Evolutionary conservation across 2,797 vertebrate genomes (phyloP).

Genomic region (Mus minutoides): DNA sequence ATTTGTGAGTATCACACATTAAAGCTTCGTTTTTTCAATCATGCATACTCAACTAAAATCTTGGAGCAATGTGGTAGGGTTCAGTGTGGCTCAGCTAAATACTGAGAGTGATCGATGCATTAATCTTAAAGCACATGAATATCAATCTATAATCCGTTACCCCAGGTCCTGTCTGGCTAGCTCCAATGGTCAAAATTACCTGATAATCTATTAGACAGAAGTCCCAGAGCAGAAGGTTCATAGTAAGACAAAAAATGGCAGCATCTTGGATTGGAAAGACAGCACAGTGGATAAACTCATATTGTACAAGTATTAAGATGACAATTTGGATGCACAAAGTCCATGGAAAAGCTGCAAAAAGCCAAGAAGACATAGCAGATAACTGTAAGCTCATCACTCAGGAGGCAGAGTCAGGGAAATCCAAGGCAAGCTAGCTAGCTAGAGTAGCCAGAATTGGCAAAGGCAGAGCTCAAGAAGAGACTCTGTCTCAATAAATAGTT

Average conservation of each 20-base stretch:
- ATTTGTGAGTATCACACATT: conserved; percentile 61
- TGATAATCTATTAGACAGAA: conserved; percentile 40
- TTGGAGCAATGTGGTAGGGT: conserved; percentile 12
- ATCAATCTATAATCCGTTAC: conserved; percentile 12
- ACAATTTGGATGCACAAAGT: neutral
- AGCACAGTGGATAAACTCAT: neutral
- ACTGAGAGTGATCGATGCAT: neutral
- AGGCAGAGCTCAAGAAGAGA: neutral
- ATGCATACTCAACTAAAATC: conserved; percentile 33
- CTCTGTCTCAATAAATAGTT: neutral
- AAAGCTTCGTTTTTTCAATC: conserved; percentile 2
- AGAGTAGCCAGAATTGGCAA: neutral
- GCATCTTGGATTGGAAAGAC: neutral
- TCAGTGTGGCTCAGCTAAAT: conserved; percentile 46
- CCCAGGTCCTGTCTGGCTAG: neutral
- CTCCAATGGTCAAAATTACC: conserved; percentile 48
- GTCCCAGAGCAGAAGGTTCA: conserved; percentile 25
- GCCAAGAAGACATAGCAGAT: neutral
- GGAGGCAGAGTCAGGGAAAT: neutral
- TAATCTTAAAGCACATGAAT: conserved; percentile 14
- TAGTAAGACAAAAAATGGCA: conserved; percentile 30
- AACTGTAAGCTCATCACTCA: neutral
- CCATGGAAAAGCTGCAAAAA: neutral
- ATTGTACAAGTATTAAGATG: neutral
- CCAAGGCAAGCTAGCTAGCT: neutral